phyloP scores from a whole-genome alignment of 2,888 invertebrate species.

The Myathropa florea region DNA sequence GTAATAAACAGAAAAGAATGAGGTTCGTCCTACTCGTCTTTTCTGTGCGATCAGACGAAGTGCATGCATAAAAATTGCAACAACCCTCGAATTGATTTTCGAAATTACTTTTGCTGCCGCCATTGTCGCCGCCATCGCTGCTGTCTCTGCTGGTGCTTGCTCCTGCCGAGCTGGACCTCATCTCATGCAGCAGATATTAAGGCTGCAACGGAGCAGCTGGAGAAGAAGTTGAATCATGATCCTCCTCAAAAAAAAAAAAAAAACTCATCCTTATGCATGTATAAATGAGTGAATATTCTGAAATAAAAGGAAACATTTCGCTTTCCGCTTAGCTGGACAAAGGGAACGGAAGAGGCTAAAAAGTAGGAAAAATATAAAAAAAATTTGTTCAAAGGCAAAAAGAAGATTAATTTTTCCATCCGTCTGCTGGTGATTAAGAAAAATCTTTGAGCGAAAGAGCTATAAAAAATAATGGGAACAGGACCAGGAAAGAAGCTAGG shows the following conservation, averaged over 20 bases:
- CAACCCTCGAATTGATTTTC: constrained; percentile 60
- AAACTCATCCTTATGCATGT: constrained; percentile 50
- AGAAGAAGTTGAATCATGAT: constrained; percentile 46
- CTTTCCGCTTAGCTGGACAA: constrained; percentile 65
- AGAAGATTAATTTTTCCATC: constrained; percentile 64
- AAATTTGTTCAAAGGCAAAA: constrained; percentile 61
- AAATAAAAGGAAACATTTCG: constrained; percentile 50
- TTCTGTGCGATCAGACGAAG: constrained; percentile 48
- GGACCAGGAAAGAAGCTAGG: neutral
- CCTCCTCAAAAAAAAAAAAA: constrained; percentile 9
- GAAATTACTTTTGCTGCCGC: constrained; percentile 59
- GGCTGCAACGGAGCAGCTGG: constrained; percentile 20
- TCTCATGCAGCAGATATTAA: constrained; percentile 31
- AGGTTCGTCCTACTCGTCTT: constrained; percentile 28
- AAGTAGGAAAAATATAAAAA: constrained; percentile 21
- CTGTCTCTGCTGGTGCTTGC: neutral
- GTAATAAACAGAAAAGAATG: constrained; percentile 51
- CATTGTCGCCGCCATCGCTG: neutral
- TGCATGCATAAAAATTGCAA: constrained; percentile 55
- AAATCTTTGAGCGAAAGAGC: constrained; percentile 45
- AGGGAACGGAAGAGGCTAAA: constrained; percentile 38
- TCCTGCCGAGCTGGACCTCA: constrained; percentile 40
- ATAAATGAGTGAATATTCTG: constrained; percentile 62
- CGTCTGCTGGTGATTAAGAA: constrained; percentile 62
- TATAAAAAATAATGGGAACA: constrained; percentile 27